Percentiles rank a stretch among this genome's conserved stretches.
Conservation (phyloP, 2,113 vertebrate genomes). For the Grallaria varia region DNA sequence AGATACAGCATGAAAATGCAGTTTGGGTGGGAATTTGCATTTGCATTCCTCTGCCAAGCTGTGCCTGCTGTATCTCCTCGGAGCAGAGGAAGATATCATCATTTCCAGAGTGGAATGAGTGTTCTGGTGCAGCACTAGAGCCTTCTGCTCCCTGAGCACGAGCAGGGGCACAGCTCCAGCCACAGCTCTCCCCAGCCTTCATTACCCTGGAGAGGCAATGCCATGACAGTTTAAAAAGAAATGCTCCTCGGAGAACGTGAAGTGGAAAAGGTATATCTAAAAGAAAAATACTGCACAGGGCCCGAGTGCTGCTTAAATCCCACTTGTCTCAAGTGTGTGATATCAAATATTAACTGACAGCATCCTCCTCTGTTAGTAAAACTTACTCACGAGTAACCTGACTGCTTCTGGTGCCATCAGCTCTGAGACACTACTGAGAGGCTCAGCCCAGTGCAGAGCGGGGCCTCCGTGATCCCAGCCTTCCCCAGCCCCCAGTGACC, state of each 20-base stretch:
- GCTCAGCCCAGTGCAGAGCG: background rate
- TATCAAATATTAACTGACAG: background rate
- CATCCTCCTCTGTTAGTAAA: background rate
- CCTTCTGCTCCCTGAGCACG: rapidly evolving
- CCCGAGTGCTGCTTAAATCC: background rate
- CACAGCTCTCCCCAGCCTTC: background rate
- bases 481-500: rapidly evolving
- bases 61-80: background rate
- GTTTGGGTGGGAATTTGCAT: background rate
- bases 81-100: background rate
- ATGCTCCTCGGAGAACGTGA: background rate
- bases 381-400: background rate
- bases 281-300: background rate
- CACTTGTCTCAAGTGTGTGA: background rate
- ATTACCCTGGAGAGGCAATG: background rate
- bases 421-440: rapidly evolving
- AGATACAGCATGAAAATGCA: background rate
- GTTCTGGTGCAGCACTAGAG: background rate
- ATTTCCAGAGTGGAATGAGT: background rate
- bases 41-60: background rate
- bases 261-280: background rate
- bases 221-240: background rate
- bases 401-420: background rate
- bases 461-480: background rate
- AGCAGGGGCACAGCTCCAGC: background rate